These are phyloP conservation scores for Pinna nobilis DNA, from an alignment of 1,140 invertebrate genomes.

Conservation along the genomic window DNA sequence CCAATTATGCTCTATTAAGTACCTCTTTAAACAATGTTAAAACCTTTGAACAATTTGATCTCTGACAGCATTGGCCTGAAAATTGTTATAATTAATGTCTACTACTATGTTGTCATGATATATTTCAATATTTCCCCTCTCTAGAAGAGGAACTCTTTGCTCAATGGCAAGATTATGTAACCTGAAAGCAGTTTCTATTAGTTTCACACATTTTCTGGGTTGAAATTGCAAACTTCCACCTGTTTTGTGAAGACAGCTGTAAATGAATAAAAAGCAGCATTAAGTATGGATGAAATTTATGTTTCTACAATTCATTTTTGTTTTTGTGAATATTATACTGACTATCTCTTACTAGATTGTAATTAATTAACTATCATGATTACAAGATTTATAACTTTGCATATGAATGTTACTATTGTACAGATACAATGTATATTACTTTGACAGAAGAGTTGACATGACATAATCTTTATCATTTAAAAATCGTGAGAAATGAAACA, in stretches of 20 bases:
- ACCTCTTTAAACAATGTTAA: too few species aligned
- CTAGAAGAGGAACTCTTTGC: too few species aligned
- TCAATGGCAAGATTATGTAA: slow-evolving; percentile 9
- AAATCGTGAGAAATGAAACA: not conserved
- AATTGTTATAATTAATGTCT: too few species aligned
- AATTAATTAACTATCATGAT: not conserved
- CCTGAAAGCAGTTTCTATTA: not conserved
- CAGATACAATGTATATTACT: not conserved
- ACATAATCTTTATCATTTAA: not conserved
- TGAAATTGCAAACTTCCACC: slow-evolving; percentile 1
- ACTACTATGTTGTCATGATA: too few species aligned
- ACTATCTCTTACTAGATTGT: too few species aligned
- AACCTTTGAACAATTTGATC: too few species aligned
- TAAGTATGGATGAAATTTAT: not conserved
- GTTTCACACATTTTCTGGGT: not conserved
- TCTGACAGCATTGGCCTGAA: too few species aligned
- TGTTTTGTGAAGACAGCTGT: slow-evolving; percentile 14
- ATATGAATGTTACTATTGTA: not conserved
- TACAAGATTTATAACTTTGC: too few species aligned
- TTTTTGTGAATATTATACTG: too few species aligned
- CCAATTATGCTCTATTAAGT: too few species aligned
- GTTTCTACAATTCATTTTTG: too few species aligned
- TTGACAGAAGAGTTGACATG: not conserved
- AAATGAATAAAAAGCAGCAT: not conserved
- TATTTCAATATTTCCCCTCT: too few species aligned